Evolutionary conservation across 2,888 invertebrate genomes (phyloP), one percentile per base, ranked within the genome.

Genomic region (Polydrusus pterygomalis): DNA sequence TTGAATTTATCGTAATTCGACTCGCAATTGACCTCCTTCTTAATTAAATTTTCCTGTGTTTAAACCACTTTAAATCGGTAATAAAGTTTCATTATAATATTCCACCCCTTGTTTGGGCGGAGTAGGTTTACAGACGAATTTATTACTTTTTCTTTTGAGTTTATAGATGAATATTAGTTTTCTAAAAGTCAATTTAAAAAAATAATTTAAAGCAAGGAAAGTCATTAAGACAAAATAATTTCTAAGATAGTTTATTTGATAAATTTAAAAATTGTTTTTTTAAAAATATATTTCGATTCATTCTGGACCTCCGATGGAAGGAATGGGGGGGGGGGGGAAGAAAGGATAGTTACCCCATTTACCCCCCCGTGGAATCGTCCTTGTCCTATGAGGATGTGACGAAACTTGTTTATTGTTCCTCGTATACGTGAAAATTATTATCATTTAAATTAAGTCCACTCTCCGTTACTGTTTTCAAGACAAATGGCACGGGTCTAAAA

Each of bases 401-500:
- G 5, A 25, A 1, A 25, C 25, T 25, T 25, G 1, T 25, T 25
- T 25, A 25, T n/a, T 1, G 25, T 25, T 5, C 25, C 25, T 25
- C 25, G 25, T 5, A 1, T 25, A 25, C 5, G 8, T 75, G 77
- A 79, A 79, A 74, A 63, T 17, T 82, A 86, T 86, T 86, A 83
- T 82, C 84, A 86, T 85, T 85, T 85, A 86, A 82, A 86, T 86
- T 86, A 85, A 84, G 84, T 83, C 82, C 82, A 79, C 77, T 82
- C 77, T 54, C 54, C 15, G 15, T 15, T 5, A n/a, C 54, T 34
- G 58, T 58, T 34, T 38, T 38, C 38, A 60, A 84, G 85, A 85
- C 84, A 85, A 85, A 85, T 84, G 84, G 85, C 80, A 80, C 47
- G 68, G 81, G 85, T 84, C 85, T 85, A 87, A 87, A 87, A 86